Conservation (phyloP, 2,113 vertebrate species). For the Elephantulus edwardii region DNA sequence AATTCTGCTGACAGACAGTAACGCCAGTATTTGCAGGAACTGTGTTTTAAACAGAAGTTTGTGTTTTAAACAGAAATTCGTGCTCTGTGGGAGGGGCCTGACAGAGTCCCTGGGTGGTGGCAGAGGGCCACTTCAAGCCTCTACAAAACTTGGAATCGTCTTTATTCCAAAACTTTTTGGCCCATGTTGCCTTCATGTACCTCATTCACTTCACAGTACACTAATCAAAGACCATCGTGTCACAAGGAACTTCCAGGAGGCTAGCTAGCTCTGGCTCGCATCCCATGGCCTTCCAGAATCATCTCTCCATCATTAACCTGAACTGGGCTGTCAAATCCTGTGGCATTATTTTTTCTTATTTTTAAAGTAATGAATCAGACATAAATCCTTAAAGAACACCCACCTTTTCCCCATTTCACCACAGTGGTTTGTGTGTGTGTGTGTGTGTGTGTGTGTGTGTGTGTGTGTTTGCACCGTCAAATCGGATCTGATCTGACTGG, state of each 20-base stretch:
- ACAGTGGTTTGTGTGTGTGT: too few species aligned
- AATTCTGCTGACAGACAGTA: neutral
- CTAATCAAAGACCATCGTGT: neutral
- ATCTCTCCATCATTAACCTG: neutral
- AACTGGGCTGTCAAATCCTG: neutral
- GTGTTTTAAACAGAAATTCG: neutral
- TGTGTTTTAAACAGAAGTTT: neutral
- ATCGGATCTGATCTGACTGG: too few species aligned
- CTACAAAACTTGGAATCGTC: neutral
- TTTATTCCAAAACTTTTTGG: neutral
- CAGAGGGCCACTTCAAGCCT: fast-evolving
- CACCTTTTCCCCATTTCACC: too few species aligned
- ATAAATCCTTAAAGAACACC: too few species aligned
- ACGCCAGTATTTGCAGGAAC: neutral
- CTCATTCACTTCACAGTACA: neutral
- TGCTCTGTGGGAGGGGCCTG: neutral
- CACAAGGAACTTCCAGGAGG: neutral
- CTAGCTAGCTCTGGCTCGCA: fast-evolving
- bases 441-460: too few species aligned
- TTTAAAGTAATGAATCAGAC: too few species aligned
- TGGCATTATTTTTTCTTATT: too few species aligned
- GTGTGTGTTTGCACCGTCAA: too few species aligned
- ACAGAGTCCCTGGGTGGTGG: fast-evolving
- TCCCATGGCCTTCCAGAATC: neutral
- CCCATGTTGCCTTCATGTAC: neutral